Evolutionary conservation across 1,140 invertebrate species (phyloP), one percentile per base, ranked within the genome.

Genomic region (Sycophaga agraensis): DNA sequence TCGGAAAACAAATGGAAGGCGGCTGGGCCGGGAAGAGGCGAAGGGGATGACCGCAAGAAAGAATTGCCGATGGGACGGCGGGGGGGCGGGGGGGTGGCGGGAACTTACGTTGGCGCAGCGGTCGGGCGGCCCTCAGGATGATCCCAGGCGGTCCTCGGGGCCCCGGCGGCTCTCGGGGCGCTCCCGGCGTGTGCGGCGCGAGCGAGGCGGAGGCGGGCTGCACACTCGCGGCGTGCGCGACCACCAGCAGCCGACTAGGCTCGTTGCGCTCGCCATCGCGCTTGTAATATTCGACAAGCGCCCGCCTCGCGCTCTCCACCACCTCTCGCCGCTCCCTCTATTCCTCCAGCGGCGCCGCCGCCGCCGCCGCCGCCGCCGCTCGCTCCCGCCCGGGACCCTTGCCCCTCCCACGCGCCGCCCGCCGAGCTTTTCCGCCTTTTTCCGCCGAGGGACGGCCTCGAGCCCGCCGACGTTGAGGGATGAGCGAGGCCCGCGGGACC

Each of bases 171-270:
- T 26, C 1, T 42, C 12, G 16, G 26, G 12, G 12, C 8, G 12
- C 26, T 21, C 1, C 26, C 12, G 26, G n/a, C 19, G 24, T 46
- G 17, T 59, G 34, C 66, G 60, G 59, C 64, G 39, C 49, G 45
- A 59, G 61, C 68, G 64, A 66, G 67, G 68, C 46, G 66, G 64
- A 65, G 68, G 49, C 73, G 46, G 17, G 48, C 16, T 31, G 28
- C 12, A 39, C 37, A 45, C 67, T 74, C 63, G 70, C 75, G 70
- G 74, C 73, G 71, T 68, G 49, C 73, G 65, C 72, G 73, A 69
- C 69, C n/a, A n/a, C n/a, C 75, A 72, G 73, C 74, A 70, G 70
- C 72, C 73, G 73, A 81, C 79, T 81, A 78, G 72, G 74, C 70
- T 68, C 70, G 71, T 70, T 70, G 74, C 77, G 73, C 75, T 80